Evolutionary conservation across 2,113 vertebrate species (phyloP).

Genomic region (Bolborhynchus lineola): DNA sequence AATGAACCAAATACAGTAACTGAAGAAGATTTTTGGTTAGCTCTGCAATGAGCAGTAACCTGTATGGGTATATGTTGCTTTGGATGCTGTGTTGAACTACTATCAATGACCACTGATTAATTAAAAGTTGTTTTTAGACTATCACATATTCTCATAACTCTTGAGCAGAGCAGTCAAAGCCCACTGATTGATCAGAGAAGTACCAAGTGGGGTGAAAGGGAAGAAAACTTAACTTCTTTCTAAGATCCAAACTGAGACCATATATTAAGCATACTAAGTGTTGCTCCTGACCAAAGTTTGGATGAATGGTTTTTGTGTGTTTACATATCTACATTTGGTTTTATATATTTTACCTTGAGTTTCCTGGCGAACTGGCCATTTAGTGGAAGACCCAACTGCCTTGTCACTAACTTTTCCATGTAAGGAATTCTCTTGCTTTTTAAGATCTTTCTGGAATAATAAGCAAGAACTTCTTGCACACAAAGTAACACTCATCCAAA

Average conservation of each 20-base stretch:
- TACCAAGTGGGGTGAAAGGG: neutral
- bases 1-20: neutral
- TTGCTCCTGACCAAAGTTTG: neutral
- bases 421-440: neutral
- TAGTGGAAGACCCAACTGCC: neutral
- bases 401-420: neutral
- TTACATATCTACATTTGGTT: neutral
- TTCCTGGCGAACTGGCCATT: neutral
- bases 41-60: neutral
- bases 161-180: neutral
- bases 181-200: neutral
- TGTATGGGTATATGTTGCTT: neutral
- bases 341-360: neutral
- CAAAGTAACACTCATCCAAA: neutral
- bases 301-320: neutral
- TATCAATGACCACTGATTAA: neutral
- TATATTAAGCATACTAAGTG: neutral
- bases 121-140: neutral
- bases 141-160: neutral
- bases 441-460: neutral
- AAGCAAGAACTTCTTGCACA: neutral
- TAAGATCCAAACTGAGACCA: neutral
- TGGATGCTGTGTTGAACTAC: neutral
- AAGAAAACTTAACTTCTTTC: neutral
- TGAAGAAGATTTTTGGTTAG: neutral